phyloP scores from a whole-genome alignment of 2,888 invertebrate species.

The Agrotis ipsilon region DNA sequence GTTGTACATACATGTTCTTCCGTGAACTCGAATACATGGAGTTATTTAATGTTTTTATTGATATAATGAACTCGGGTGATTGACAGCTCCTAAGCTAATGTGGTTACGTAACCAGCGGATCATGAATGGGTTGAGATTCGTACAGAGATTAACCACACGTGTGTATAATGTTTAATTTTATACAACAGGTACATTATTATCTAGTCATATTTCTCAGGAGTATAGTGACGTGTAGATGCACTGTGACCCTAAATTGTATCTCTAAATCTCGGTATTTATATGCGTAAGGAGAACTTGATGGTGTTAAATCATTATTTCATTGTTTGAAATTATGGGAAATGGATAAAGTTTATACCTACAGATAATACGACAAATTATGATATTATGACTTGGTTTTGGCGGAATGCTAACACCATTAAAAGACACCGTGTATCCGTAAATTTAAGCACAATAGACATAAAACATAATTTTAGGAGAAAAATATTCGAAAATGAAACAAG shows the following conservation, averaged over 20 bases:
- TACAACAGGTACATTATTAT: constrained; percentile 23
- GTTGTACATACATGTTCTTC: constrained; percentile 57
- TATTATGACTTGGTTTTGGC: neutral
- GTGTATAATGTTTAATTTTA: constrained; percentile 23
- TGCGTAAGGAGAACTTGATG: neutral
- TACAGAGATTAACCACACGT: constrained; percentile 14
- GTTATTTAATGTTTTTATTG: constrained; percentile 50
- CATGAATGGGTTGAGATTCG: constrained; percentile 52
- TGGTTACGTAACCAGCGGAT: constrained; percentile 47
- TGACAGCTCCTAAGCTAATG: constrained; percentile 44
- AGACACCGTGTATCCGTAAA: constrained; percentile 26
- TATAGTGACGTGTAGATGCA: constrained; percentile 5
- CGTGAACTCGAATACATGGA: constrained; percentile 47
- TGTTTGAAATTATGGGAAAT: neutral
- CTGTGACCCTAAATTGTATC: constrained; percentile 16
- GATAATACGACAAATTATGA: neutral
- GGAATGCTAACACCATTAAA: neutral
- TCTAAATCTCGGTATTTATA: constrained; percentile 18
- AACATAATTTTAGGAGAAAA: constrained; percentile 23
- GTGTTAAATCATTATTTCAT: neutral
- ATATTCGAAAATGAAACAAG: constrained; percentile 40
- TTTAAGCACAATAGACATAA: constrained; percentile 8
- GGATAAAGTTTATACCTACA: neutral
- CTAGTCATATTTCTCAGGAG: constrained; percentile 3
- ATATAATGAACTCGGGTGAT: constrained; percentile 46